A percentile compares a stretch with the other conserved stretches of the same genome.
These are phyloP conservation scores for Chrysoperla carnea DNA, from an alignment of 1,140 invertebrate species.

Conservation along the genomic window DNA sequence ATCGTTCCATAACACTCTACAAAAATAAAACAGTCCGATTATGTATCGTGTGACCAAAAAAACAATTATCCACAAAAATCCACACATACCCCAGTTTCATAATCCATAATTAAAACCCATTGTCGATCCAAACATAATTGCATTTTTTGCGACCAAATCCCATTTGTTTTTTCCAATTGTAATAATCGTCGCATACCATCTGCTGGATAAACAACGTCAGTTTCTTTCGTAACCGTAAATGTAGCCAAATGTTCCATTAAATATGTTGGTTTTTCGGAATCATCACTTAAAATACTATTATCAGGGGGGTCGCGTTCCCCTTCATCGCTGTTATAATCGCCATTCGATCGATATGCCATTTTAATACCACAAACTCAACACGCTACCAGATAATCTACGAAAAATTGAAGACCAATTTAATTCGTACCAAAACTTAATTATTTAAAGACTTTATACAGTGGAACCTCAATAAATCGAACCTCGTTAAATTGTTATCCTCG, in stretches of 20 bases:
- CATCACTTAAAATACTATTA: slow-evolving; percentile 29
- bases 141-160: slow-evolving; percentile 99
- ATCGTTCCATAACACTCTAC: slow-evolving; percentile 88
- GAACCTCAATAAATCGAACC: too few species aligned
- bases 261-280: slow-evolving; percentile 57
- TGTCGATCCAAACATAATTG: slow-evolving; percentile 71
- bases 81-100: slow-evolving; percentile 72
- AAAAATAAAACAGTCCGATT: slow-evolving; percentile 13
- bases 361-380: too few species aligned
- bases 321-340: slow-evolving; percentile 12
- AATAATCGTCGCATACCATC: slow-evolving; percentile 92
- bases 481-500: too few species aligned
- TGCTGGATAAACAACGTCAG: slow-evolving; percentile 68
- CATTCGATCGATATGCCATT: slow-evolving; percentile 17
- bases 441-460: too few species aligned
- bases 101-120: slow-evolving; percentile 89
- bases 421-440: too few species aligned
- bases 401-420: too few species aligned
- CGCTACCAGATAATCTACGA: too few species aligned
- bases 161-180: slow-evolving; percentile 92
- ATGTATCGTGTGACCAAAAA: not conserved
- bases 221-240: slow-evolving; percentile 82
- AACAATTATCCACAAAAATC: not conserved
- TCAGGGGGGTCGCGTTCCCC: slow-evolving; percentile 14
- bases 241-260: slow-evolving; percentile 94